Base-by-base conservation (phyloP, 2,113 vertebrate species). In the Brachionichthys hirsutus region DNA sequence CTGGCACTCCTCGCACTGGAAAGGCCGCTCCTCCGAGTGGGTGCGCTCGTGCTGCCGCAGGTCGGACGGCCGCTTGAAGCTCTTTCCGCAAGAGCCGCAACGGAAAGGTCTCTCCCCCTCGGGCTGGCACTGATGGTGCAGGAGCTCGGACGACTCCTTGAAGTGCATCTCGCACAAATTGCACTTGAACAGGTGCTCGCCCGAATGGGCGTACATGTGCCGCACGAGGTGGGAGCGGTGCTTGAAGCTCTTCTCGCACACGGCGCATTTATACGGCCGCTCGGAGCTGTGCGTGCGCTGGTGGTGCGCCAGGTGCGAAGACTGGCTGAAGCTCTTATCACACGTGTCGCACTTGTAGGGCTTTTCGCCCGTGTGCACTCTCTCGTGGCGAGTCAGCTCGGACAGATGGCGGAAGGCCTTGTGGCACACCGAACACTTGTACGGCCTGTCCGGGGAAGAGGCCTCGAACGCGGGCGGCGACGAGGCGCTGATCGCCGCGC, bases 181-280 rank as follows among this genome's bases (percentile, higher is more conserved):
- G 84, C 96, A 98, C 86, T 96, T 95, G 90, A 98, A 98, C 12
- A 98, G 92, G 87, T 97, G 95, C 83, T 95, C 94, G 0, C 96
- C 95, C 0, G 96, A 96, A 54, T 98, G 96, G 0, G 96, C 95
- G 0, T 96, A 98, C 95, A 98, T 98, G 90, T 98, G 95, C 44
- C 96, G 94, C 69, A 98, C 94, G 4, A 98, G 92, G 87, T 98
- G 95, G 0, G 95, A 98, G 76, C 96, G 94, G 87, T 98, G 95
- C 80, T 98, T 98, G 67, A 98, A 98, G 87, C 93, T 95, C 90
- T 98, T 98, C 87, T 98, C 95, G 0, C 96, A 98, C 30, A 97
- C 95, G 0, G 95, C 92, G 22, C 96, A 98, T 68, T 98, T 98
- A 76, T 98, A 98, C 10, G 96, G 96, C 58, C 95, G 92, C 87